These are phyloP conservation scores for Mus spretus DNA, from an alignment of 2,797 vertebrate genomes.

Conservation along the genomic window DNA sequence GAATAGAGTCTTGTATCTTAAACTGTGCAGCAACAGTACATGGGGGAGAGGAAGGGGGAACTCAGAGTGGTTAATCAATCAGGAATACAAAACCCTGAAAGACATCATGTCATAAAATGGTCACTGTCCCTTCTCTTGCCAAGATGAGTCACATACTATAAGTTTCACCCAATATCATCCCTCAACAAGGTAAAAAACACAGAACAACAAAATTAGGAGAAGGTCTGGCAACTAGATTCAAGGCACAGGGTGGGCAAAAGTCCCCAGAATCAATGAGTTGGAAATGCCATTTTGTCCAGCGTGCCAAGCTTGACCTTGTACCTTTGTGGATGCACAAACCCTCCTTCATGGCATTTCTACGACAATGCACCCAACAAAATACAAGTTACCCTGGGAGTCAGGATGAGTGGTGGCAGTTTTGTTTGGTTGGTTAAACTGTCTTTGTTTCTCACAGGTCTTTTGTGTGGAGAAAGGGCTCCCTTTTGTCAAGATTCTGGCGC, in stretches of 20 bases:
- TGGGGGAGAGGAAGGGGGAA: neutral
- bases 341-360: constrained; percentile 61
- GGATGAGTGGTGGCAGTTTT: constrained; percentile 42
- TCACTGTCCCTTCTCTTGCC: neutral
- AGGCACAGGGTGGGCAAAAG: constrained; percentile 36
- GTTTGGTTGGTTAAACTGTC: constrained; percentile 57
- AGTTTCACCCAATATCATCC: constrained; percentile 43
- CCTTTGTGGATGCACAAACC: neutral
- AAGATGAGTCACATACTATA: constrained; percentile 23
- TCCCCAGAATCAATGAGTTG: constrained; percentile 66
- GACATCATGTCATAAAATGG: constrained; percentile 40
- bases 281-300: constrained; percentile 68
- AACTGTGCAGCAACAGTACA: neutral
- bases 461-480: constrained; percentile 62
- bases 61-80: neutral
- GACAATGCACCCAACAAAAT: constrained; percentile 55
- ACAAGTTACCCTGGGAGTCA: constrained; percentile 71
- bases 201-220: constrained; percentile 64
- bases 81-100: constrained; percentile 31
- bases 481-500: constrained; percentile 66
- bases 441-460: constrained; percentile 30
- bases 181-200: constrained; percentile 61
- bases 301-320: constrained; percentile 70
- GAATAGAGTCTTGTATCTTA: constrained; percentile 52
- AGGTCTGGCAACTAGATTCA: constrained; percentile 56